Evolutionary conservation across 2,797 vertebrate species (phyloP), one percentile per base, ranked within the genome.

Genomic region (Pseudomugil tenellus): DNA sequence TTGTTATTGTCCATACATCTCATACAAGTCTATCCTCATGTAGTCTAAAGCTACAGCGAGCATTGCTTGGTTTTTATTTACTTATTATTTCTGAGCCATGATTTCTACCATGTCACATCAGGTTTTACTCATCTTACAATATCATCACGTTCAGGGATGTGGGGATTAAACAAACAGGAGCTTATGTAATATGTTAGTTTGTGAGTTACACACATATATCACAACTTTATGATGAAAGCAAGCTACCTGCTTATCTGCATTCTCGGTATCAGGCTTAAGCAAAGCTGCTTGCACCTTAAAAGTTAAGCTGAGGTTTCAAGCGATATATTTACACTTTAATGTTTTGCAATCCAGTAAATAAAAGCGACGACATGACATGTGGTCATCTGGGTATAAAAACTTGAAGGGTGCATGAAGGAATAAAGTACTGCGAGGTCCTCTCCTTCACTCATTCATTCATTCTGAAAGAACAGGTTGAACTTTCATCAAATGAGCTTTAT

Each of bases 401-500:
- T 5, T 53, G 7, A 16, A 51, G 48, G 12, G 5, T 51, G 12
- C 23, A 26, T 16, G n/a, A 6, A 25, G 13, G 31, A 6, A 35
- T 31, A 69, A 67, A 37, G 23, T 21, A 32, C 28, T 41, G 54
- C 26, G 12, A 46, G 68, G 26, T 70, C 23, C 46, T 21, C 26
- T 10, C 64, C 79, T 13, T 51, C 19, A 9, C 49, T 59, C 34
- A 31, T 59, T 41, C 68, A 67, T 73, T 80, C 63, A 77, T 58
- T 61, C 23, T 60, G 23, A 57, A 68, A 51, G 62, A 77, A 34
- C 32, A 55, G 43, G 26, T 65, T 66, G 67, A 63, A 78, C 65
- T 59, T 76, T 62, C 72, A 61, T 72, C 21, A 34, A 68, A 63
- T 3, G 43, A 77, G 71, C 37, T 34, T 72, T 70, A 57, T 71